phyloP scores from a whole-genome alignment of 2,888 invertebrate species.

The Cephalotes varians region DNA sequence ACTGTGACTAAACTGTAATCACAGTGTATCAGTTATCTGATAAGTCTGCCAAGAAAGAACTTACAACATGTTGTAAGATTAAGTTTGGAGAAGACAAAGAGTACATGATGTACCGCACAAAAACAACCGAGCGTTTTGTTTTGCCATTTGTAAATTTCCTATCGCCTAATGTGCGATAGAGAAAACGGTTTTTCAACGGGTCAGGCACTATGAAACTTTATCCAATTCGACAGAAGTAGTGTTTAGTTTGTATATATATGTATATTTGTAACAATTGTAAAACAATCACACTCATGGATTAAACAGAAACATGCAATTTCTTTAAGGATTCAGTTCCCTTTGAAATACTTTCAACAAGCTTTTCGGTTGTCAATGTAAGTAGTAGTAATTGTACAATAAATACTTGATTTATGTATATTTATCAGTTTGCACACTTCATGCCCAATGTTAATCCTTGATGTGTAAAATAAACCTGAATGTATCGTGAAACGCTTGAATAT shows the following conservation, averaged over 20 bases:
- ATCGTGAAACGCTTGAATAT: constrained; percentile 60
- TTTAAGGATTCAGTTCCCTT: constrained; percentile 72
- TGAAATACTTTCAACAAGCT: constrained; percentile 77
- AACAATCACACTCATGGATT: constrained; percentile 72
- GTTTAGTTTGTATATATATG: constrained; percentile 78
- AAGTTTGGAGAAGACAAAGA: constrained; percentile 61
- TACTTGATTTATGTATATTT: constrained; percentile 78
- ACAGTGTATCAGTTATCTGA: constrained; percentile 23
- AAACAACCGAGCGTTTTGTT: constrained; percentile 70
- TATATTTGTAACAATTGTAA: constrained; percentile 78
- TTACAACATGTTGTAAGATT: constrained; percentile 58
- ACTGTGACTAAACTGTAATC: constrained; percentile 43
- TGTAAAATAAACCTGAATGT: constrained; percentile 63
- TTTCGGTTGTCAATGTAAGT: constrained; percentile 80
- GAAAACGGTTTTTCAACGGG: constrained; percentile 54
- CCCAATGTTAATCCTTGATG: constrained; percentile 73
- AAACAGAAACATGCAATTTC: constrained; percentile 71
- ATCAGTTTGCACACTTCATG: constrained; percentile 78
- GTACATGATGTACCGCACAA: constrained; percentile 76
- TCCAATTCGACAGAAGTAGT: constrained; percentile 68
- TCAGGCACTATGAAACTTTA: constrained; percentile 69
- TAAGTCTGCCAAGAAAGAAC: constrained; percentile 59
- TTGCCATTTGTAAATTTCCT: constrained; percentile 70
- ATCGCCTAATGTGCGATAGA: constrained; percentile 60
- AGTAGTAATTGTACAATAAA: constrained; percentile 80